Base-by-base conservation (phyloP, 1,140 invertebrate species). In the Drosophila repletoides region DNA sequence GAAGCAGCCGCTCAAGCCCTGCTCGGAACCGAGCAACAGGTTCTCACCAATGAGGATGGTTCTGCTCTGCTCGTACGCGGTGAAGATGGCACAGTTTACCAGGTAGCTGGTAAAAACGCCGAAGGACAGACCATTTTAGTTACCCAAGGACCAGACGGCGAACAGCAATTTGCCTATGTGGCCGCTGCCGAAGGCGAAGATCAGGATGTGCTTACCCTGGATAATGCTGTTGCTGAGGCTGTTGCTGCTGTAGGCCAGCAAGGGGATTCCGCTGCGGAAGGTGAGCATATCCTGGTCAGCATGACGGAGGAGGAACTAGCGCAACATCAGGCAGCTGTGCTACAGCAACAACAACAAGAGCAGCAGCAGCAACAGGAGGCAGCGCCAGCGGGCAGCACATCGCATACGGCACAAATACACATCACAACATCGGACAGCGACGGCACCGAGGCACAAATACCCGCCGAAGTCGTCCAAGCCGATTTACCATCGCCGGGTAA, bases 381-480 rank as follows among this genome's bases (percentile, higher is more conserved):
- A 14, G 51, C 43, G 75, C 68, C 52, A 7, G 70, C 63, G 31
- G 61, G 59, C 33, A 73, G 70, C 26, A 80, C 75, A 0, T 58
- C 87, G 17, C 45, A 72, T 9, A 87, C 80, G 7, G 76, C 88
- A 10, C 87, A 89, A 51, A 86, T 87, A 71, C 58, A 80, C 66
- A 61, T 87, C 73, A 76, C 89, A 91, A 91, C 90, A 89, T 90
- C 91, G 90, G 90, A 92, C 90, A 89, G 91, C 91, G 90, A 92
- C 53, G 89, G 89, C 31, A 89, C 92, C 68, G 89, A 93, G 90
- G 88, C 92, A 41, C 95, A 96, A 91, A 94, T 96, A 74, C 95
- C 96, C 15, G 95, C 95, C 55, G 95, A 96, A 90, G 93, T 96
- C 19, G 94, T 96, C 28, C 95, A 95, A 91, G 94, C 95, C 0